phyloP scores from a whole-genome alignment of 64 coral and sea anemone genomes.

The Stylophora pistillata region DNA sequence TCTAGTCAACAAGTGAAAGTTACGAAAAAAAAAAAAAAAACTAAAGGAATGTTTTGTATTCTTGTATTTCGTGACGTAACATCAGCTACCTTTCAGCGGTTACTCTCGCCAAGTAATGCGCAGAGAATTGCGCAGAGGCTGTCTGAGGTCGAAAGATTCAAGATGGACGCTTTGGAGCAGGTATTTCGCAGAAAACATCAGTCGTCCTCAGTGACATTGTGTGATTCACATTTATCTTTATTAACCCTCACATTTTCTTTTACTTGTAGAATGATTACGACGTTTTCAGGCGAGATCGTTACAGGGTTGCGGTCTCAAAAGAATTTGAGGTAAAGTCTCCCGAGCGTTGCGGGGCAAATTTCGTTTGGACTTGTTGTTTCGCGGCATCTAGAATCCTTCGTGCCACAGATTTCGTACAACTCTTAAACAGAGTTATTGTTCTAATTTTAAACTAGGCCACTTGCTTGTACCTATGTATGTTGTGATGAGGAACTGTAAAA shows the following conservation, averaged over 20 bases:
- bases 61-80: not conserved
- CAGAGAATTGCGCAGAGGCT: not conserved
- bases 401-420: no score
- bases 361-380: not conserved
- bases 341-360: not conserved
- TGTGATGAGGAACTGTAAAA: not conserved
- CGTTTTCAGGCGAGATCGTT: conserved; percentile 23
- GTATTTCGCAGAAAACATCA: not conserved
- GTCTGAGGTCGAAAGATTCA: not conserved
- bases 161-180: conserved; percentile 31
- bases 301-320: conserved; percentile 6
- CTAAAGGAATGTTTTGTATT: no score
- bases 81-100: conserved; percentile 2
- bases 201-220: not conserved
- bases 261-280: conserved; percentile 1
- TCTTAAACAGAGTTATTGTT: no score
- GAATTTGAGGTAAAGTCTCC: not conserved
- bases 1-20: no score
- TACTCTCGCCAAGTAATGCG: not conserved
- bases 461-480: not conserved
- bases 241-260: not conserved
- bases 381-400: not conserved
- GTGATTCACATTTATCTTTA: not conserved
- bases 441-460: not conserved
- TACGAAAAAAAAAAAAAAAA: not conserved